These are phyloP conservation scores for Phaedon cochleariae DNA, from an alignment of 2,888 invertebrate species.

Conservation along the genomic window DNA sequence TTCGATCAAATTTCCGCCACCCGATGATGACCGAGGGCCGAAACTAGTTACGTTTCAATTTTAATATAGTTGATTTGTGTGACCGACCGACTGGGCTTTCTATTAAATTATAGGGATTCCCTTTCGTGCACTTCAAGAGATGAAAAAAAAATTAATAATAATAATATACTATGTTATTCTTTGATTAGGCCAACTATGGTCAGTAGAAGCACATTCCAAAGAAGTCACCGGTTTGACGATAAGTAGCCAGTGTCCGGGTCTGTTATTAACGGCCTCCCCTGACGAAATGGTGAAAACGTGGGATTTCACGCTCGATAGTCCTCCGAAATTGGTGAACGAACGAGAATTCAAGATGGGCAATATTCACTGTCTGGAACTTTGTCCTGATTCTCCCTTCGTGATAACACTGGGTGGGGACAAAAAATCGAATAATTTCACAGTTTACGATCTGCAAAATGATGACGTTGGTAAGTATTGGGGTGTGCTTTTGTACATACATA, in stretches of 20 bases:
- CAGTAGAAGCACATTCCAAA: slow-evolving; percentile 74
- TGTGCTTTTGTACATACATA: too few relatives aligned
- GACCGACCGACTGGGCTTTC: too few relatives aligned
- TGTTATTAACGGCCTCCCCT: slow-evolving; percentile 80
- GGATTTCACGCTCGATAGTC: slow-evolving; percentile 68
- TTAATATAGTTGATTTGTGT: too few relatives aligned
- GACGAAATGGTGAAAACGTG: slow-evolving; percentile 88
- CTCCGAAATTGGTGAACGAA: slow-evolving; percentile 60
- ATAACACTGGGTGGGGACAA: slow-evolving; percentile 87
- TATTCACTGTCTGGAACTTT: slow-evolving; percentile 75
- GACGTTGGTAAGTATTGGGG: slow-evolving; percentile 58
- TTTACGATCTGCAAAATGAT: slow-evolving; percentile 70
- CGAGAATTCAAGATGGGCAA: slow-evolving; percentile 75
- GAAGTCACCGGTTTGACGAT: slow-evolving; percentile 85
- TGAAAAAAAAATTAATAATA: too few relatives aligned
- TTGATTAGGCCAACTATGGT: slow-evolving; percentile 51
- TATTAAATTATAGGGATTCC: too few relatives aligned
- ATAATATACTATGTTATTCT: too few relatives aligned
- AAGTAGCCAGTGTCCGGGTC: slow-evolving; percentile 76
- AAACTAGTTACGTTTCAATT: too few relatives aligned
- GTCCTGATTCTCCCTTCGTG: slow-evolving; percentile 85
- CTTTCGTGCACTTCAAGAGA: too few relatives aligned
- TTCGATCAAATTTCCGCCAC: too few relatives aligned
- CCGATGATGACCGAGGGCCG: too few relatives aligned
- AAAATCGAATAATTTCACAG: slow-evolving; percentile 76